Evolutionary conservation across 1,140 invertebrate genomes (phyloP).

Genomic region (Lineus longissimus): DNA sequence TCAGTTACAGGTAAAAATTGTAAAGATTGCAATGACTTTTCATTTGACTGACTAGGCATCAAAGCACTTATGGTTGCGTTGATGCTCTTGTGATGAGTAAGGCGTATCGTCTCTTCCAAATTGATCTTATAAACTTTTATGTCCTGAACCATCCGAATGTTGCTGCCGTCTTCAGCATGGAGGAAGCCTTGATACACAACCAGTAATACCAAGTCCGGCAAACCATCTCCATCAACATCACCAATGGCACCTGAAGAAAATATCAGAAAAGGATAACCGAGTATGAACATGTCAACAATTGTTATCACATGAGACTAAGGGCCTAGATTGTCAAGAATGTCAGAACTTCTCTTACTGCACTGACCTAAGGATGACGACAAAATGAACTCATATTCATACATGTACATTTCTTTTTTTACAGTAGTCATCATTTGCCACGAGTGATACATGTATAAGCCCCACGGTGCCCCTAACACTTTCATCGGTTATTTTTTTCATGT

Average conservation of each 20-base stretch:
- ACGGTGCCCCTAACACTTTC: no score
- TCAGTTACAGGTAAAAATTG: constrained; percentile 37
- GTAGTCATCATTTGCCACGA: no score
- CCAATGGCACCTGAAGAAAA: constrained; percentile 30
- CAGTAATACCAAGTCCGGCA: constrained; percentile 32
- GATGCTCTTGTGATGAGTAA: constrained; percentile 18
- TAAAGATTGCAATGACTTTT: constrained; percentile 26
- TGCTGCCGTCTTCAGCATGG: constrained; percentile 26
- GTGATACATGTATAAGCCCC: no score
- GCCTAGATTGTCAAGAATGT: no score
- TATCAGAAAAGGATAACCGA: neutral
- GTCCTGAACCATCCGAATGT: constrained; percentile 33
- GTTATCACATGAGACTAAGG: no score
- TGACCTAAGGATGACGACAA: no score
- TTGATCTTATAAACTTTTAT: constrained; percentile 29
- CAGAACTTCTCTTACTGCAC: no score
- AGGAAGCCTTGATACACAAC: constrained; percentile 28
- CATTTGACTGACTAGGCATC: constrained; percentile 21
- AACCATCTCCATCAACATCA: constrained; percentile 38
- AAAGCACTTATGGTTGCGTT: constrained; percentile 25
- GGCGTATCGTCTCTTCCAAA: constrained; percentile 24
- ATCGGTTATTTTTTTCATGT: no score
- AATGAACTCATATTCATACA: no score
- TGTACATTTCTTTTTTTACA: no score
- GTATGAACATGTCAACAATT: neutral